These are phyloP conservation scores for Oxygymnocypris stewartii DNA, from an alignment of 2,113 vertebrate species.

Conservation along the genomic window DNA sequence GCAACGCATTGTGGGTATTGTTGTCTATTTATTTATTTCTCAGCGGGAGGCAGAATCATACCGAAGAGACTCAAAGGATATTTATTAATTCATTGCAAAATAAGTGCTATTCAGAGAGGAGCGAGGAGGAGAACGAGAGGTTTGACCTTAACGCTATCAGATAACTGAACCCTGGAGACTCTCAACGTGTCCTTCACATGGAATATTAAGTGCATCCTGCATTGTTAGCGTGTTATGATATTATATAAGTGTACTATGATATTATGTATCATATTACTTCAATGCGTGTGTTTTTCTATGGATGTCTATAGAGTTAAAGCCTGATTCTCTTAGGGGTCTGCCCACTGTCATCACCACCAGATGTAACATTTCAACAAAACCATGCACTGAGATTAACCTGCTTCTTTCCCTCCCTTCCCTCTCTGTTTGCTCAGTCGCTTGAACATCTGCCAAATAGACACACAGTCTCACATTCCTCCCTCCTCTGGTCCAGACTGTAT, in stretches of 20 bases:
- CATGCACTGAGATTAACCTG: not conserved
- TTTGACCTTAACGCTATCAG: not conserved
- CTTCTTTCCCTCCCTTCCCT: not conserved
- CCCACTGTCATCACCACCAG: not conserved
- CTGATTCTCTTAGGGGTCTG: not conserved
- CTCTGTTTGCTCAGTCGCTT: not conserved
- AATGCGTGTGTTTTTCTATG: not conserved
- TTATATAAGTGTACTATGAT: not conserved
- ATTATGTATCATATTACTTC: not conserved
- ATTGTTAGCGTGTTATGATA: not conserved
- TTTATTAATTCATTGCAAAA: constrained; percentile 40
- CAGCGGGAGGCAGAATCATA: constrained; percentile 6
- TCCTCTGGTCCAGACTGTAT: constrained; percentile 12
- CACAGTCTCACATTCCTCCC: constrained; percentile 9
- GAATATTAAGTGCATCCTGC: not conserved
- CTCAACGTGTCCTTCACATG: not conserved
- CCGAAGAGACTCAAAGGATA: constrained; percentile 37
- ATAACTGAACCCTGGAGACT: constrained; percentile 17
- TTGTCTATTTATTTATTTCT: constrained; percentile 7
- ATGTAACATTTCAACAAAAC: not conserved
- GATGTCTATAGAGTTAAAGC: not conserved
- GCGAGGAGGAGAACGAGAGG: not conserved
- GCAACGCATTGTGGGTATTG: not conserved
- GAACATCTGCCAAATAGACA: constrained; percentile 29
- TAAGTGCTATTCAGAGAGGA: constrained; percentile 12